A percentile compares a stretch with the other conserved stretches of the same genome.
Conservation (phyloP, 2,113 vertebrate genomes). For the Vulpes ferrilata region DNA sequence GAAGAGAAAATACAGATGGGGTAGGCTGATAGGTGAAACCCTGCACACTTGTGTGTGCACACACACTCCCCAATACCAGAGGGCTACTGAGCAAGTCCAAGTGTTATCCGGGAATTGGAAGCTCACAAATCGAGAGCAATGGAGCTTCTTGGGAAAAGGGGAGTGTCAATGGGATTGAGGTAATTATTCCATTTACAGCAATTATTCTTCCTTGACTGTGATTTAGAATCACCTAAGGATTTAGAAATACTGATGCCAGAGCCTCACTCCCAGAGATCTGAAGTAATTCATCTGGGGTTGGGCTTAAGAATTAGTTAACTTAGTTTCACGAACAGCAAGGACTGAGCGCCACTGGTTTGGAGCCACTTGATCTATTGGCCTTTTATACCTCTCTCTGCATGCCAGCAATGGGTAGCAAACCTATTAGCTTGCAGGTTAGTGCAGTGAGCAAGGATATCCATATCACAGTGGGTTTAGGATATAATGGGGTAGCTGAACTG, state of each 20-base stretch:
- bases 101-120: not conserved
- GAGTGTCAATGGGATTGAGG: not conserved
- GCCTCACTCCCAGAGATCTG: not conserved
- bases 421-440: not conserved
- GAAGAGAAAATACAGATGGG: not conserved
- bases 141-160: not conserved
- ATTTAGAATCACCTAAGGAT: not conserved
- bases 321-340: no score
- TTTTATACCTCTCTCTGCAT: not conserved
- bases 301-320: not conserved
- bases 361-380: not conserved
- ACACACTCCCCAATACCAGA: not conserved
- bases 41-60: not conserved
- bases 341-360: not conserved
- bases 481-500: not conserved
- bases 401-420: not conserved
- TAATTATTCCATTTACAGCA: not conserved
- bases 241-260: not conserved
- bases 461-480: not conserved
- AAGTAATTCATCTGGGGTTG: not conserved
- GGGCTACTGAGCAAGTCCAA: not conserved
- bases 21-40: not conserved
- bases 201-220: not conserved
- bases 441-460: not conserved
- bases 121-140: not conserved